These are phyloP conservation scores for Andricus quercusramuli DNA, from an alignment of 2,888 invertebrate species.

Conservation along the genomic window DNA sequence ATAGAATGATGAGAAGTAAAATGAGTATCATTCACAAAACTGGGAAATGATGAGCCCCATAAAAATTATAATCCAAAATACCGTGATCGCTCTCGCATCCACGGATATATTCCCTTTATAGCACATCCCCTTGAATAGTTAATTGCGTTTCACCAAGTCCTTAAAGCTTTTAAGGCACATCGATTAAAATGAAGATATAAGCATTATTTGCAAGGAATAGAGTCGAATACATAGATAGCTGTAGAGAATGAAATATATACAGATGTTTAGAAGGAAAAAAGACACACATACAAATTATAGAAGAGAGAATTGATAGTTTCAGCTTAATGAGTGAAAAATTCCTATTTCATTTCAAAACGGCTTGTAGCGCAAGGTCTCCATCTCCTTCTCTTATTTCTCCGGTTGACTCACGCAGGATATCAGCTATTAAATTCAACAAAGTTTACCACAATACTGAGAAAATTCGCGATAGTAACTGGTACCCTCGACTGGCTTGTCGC, in stretches of 20 bases:
- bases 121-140: background rate
- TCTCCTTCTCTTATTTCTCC: slow-evolving; percentile 46
- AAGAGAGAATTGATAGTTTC: slow-evolving; percentile 21
- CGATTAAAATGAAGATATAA: background rate
- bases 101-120: background rate
- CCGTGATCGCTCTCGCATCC: background rate
- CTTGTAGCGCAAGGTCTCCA: slow-evolving; percentile 26
- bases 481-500: slow-evolving; percentile 49
- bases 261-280: background rate
- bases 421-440: slow-evolving; percentile 71
- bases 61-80: background rate
- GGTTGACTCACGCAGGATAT: slow-evolving; percentile 73
- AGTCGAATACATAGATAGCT: background rate
- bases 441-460: slow-evolving; percentile 76
- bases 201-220: background rate
- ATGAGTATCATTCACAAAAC: background rate
- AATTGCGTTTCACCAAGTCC: background rate
- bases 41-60: background rate
- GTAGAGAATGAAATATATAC: background rate
- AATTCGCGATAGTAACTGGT: slow-evolving; percentile 61
- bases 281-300: background rate
- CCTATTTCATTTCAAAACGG: slow-evolving; percentile 19
- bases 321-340: slow-evolving; percentile 36
- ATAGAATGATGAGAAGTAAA: no score
- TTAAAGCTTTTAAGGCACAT: background rate